Evolutionary conservation across 2,888 invertebrate genomes (phyloP).

Genomic region (Hermaeophaga mercurialis): DNA sequence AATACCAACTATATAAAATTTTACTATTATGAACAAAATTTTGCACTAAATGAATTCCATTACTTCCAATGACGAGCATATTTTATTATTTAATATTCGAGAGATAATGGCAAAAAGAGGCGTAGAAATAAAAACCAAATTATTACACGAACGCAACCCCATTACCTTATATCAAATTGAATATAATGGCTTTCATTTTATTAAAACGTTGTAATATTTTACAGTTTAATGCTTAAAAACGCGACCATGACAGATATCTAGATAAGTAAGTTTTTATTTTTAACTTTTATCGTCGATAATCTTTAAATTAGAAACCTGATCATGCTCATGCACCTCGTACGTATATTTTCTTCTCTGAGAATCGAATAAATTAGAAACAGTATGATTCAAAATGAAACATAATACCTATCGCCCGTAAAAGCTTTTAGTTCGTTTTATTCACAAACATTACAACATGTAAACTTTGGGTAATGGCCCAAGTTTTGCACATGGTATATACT

Average conservation of each 20-base stretch:
- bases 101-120: conserved; percentile 6
- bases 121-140: conserved; percentile 5
- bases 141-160: neutral
- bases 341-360: conserved; percentile 10
- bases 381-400: conserved; percentile 22
- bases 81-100: conserved; percentile 1
- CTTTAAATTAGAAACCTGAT: conserved; percentile 10
- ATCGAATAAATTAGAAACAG: conserved; percentile 5
- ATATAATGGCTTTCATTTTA: conserved; percentile 9
- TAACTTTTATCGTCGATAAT: conserved; percentile 6
- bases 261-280: conserved; percentile 11
- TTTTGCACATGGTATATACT: conserved; percentile 13
- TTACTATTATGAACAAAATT: too few species aligned
- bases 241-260: conserved; percentile 5
- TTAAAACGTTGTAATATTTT: conserved; percentile 10
- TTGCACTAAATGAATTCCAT: neutral
- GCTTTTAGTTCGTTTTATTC: conserved; percentile 17
- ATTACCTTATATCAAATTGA: conserved; percentile 10
- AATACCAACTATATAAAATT: too few species aligned
- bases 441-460: conserved; percentile 17
- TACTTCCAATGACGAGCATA: neutral
- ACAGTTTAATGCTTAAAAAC: conserved; percentile 9
- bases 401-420: conserved; percentile 11
- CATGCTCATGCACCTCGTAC: conserved; percentile 11
- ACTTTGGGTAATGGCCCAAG: conserved; percentile 16